Base-by-base conservation (phyloP, 2,888 invertebrate species). In the Mallateleia sp. region DNA sequence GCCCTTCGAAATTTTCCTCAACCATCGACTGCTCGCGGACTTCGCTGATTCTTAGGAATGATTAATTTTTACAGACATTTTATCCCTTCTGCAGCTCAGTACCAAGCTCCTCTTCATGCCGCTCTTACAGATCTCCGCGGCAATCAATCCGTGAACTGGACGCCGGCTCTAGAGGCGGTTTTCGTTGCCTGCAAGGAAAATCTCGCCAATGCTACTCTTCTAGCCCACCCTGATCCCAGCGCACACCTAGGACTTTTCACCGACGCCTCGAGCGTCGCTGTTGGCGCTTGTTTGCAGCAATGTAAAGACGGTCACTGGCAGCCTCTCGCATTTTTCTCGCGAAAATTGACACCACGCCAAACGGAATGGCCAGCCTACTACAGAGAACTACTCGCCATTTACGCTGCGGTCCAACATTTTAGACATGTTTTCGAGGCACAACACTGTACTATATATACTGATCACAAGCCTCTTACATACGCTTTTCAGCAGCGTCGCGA, bases 21-120 rank as follows among this genome's bases (percentile, higher is more conserved):
- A 62, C 94, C 94, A 1, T 62, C 75, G 24, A 93, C 92, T 1
- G 91, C 91, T 0, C 91, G 90, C 18, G 89, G 93, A 28, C 87
- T 95, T 0, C 84, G 92, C 6, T 86, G 90, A 24, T 94, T 94
- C 84, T 77, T 95, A 1, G 94, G 94, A 0, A 93, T 94, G 91
- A 11, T 94, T 0, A 95, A 94, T 87, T 94, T 93, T 88, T 95
- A 94, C 58, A 77, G 95, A 6, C 75, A 92, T 6, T 95, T 92
- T 81, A 88, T 95, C 0, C 93, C 93, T 3, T 58, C 92, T 1
- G 93, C 94, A 2, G 94, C 94, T 2, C 11, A 89, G 15, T 62
- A 84, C 1, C 94, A 94, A 87, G 93, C 93, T 0, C 93, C 94
- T 5, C 87, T 95, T n/a, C n/a, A n/a, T n/a, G n/a, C n/a, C n/a